These are phyloP conservation scores for Corella eumyota DNA, from an alignment of 23 tunicate species.

Conservation along the genomic window DNA sequence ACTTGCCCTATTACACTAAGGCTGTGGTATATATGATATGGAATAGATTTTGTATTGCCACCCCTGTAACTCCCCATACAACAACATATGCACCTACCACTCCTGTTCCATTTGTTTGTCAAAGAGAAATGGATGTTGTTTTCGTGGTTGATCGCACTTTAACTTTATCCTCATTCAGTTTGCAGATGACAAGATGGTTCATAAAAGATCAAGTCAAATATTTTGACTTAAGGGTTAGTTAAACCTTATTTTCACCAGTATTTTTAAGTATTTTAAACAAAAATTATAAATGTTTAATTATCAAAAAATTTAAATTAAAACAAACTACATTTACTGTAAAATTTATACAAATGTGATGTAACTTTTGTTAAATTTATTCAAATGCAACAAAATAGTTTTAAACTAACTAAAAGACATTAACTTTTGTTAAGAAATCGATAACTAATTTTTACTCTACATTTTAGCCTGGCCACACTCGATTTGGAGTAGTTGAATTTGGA, in stretches of 20 bases:
- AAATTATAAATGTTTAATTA: no score
- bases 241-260: not conserved
- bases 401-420: no score
- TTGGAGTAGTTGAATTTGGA: slow-evolving; percentile 16
- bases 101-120: slow-evolving; percentile 3
- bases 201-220: slow-evolving; percentile 10
- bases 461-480: slow-evolving; percentile 16
- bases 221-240: slow-evolving; percentile 5
- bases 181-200: slow-evolving; percentile 8
- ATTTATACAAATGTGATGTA: no score
- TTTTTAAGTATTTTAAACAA: no score
- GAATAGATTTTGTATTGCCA: slow-evolving; percentile 10
- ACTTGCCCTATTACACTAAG: slow-evolving; percentile 23
- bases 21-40: slow-evolving; percentile 21
- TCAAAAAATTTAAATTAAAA: no score
- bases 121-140: slow-evolving; percentile 28
- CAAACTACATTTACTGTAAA: no score
- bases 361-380: no score
- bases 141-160: slow-evolving; percentile 19
- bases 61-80: slow-evolving; percentile 3
- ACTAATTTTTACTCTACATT: not conserved
- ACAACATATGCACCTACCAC: slow-evolving; percentile 10
- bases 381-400: no score
- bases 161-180: slow-evolving; percentile 1
- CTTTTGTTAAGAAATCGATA: no score